phyloP scores from a whole-genome alignment of 2,888 invertebrate species.

The Agrochola litura region DNA sequence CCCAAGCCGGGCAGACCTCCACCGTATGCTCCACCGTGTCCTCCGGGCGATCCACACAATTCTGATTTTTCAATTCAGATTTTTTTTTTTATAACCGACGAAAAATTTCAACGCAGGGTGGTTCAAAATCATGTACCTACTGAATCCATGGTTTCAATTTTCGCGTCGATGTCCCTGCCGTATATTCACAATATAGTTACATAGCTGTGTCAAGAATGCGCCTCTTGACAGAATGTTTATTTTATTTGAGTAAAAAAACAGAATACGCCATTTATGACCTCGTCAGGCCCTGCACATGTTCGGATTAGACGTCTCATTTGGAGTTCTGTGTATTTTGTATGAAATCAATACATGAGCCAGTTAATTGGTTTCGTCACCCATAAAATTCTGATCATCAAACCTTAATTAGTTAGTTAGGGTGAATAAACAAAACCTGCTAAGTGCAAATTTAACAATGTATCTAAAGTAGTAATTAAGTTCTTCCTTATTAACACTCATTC shows the following conservation, averaged over 20 bases:
- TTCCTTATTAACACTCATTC: slow-evolving; percentile 79
- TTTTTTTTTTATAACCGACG: too few relatives aligned
- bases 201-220: slow-evolving; percentile 17
- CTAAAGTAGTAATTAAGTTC: slow-evolving; percentile 73
- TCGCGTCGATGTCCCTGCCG: too few relatives aligned
- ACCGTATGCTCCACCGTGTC: too few relatives aligned
- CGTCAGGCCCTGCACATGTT: slow-evolving; percentile 32
- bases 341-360: neutral
- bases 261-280: slow-evolving; percentile 38
- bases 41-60: too few relatives aligned
- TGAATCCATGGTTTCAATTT: too few relatives aligned
- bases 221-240: slow-evolving; percentile 45
- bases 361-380: slow-evolving; percentile 5
- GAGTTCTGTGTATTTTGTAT: slow-evolving; percentile 11
- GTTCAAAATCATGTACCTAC: too few relatives aligned
- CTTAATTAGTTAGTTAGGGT: slow-evolving; percentile 36
- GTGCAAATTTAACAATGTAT: slow-evolving; percentile 52
- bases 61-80: too few relatives aligned
- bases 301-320: slow-evolving; percentile 2
- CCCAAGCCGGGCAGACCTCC: too few relatives aligned
- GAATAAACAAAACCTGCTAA: slow-evolving; percentile 54
- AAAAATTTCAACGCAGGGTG: too few relatives aligned
- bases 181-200: slow-evolving; percentile 2
- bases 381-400: slow-evolving; percentile 20
- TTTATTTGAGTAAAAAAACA: slow-evolving; percentile 33